Evolutionary conservation across 2,888 invertebrate species (phyloP), one percentile per base, ranked within the genome.

Genomic region (Pseudolycoriella hygida): DNA sequence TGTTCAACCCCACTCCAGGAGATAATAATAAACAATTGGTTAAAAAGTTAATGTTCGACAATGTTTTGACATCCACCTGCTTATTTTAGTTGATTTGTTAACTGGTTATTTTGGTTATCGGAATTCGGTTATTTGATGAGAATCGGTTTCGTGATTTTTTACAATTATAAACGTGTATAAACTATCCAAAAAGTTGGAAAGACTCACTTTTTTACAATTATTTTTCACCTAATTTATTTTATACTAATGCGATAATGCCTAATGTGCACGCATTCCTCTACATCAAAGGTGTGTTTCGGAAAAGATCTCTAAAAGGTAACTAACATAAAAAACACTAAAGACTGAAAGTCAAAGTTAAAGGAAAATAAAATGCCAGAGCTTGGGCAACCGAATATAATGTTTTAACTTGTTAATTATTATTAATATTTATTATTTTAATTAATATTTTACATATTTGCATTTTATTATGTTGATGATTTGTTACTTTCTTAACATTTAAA

Each of bases 221-320:
- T 58, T 49, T 52, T 56, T 50, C 47, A 51, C 49, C 48, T 50
- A 47, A 46, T 50, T 46, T 49, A 43, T 50, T 48, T 43, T 46
- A 45, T 64, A 65, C 62, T 62, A 63, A 65, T 65, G 65, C 65
- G 64, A 60, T 52, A 58, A 59, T 65, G 65, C 64, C 64, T 53
- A n/a, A 60, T 64, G 62, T 65, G 65, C 65, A 64, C 65, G 64
- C 71, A 71, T 71, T 69, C 70, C 71, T 68, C 67, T 68, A 71
- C 62, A 60, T 63, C 64, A 66, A 34, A 86, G 85, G 86, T 80
- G 84, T 86, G 80, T 86, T 85, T 85, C 85, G 86, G 84, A 86
- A 86, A 85, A 83, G 85, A 83, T 86, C 85, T 79, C 84, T 85
- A 81, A 85, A 85, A 86, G 86, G 85, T 85, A 85, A 84, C 79